phyloP scores from a whole-genome alignment of 2,888 invertebrate genomes.

The Meiosimyza platycephala region DNA sequence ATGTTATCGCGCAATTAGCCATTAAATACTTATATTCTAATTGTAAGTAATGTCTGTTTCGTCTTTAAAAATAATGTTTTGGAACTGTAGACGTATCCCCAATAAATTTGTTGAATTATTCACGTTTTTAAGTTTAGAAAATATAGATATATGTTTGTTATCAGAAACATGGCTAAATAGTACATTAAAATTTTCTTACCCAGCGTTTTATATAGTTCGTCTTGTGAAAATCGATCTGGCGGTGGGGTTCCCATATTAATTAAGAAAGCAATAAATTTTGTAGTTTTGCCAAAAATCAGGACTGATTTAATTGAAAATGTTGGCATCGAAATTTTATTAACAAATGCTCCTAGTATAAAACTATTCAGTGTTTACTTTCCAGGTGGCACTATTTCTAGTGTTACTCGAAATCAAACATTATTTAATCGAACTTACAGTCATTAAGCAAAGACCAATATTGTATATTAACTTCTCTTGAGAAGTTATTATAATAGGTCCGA shows the following conservation, averaged over 20 bases:
- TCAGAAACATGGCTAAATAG: conserved; percentile 28
- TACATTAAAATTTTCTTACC: conserved; percentile 16
- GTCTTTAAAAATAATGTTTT: conserved; percentile 24
- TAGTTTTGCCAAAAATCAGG: too few relatives aligned
- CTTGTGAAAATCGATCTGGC: conserved; percentile 9
- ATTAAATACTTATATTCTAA: conserved; percentile 34
- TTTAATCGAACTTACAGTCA: too few relatives aligned
- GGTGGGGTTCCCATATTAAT: neutral
- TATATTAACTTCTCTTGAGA: too few relatives aligned
- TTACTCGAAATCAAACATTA: too few relatives aligned
- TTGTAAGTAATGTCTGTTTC: conserved; percentile 25
- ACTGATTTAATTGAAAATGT: too few relatives aligned
- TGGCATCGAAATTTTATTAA: neutral
- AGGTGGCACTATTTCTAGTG: conserved; percentile 13
- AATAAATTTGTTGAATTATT: conserved; percentile 32
- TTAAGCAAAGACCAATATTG: too few relatives aligned
- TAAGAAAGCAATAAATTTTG: too few relatives aligned
- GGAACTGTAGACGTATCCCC: conserved; percentile 32
- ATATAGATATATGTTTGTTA: conserved; percentile 30
- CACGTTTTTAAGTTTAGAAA: conserved; percentile 20
- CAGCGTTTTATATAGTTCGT: neutral
- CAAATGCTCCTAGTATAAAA: conserved; percentile 1
- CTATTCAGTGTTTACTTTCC: conserved; percentile 31
- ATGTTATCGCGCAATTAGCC: conserved; percentile 37
- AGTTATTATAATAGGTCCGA: too few relatives aligned